A percentile compares a stretch with the other conserved stretches of the same genome.
phyloP scores from a whole-genome alignment of 2,113 vertebrate genomes.

The Arvicanthis niloticus region DNA sequence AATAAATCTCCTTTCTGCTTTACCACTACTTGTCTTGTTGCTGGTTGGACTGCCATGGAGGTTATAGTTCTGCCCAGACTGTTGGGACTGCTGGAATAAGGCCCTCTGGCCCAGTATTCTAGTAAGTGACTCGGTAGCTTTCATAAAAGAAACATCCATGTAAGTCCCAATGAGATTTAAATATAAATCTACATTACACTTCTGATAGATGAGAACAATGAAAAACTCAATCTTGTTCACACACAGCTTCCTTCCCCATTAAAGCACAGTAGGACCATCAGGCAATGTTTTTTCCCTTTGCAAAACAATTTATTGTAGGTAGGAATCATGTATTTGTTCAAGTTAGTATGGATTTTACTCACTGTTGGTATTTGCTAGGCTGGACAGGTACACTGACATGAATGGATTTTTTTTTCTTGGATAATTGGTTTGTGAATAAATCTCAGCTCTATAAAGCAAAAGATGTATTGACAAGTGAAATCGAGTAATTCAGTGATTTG shows the following conservation, averaged over 20 bases:
- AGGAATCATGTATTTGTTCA: background rate
- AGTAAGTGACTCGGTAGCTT: background rate
- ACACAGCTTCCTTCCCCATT: background rate
- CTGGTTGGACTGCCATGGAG: background rate
- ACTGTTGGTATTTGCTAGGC: conserved; percentile 1
- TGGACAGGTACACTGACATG: background rate
- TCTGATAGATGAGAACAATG: background rate
- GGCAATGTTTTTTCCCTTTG: background rate
- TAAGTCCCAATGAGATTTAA: background rate
- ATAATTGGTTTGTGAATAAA: conserved; percentile 53
- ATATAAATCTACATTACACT: conserved; percentile 29
- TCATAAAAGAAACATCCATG: background rate
- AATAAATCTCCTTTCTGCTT: background rate
- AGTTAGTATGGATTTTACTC: conserved; percentile 31
- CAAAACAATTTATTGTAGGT: conserved; percentile 18
- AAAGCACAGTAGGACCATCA: background rate
- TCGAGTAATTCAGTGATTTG: background rate
- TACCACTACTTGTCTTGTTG: background rate
- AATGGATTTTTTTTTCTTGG: conserved; percentile 46
- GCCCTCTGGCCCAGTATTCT: background rate
- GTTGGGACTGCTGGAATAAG: background rate
- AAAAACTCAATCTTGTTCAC: background rate
- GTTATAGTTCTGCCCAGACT: background rate
- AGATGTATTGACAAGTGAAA: conserved; percentile 36
- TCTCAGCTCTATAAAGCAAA: conserved; percentile 25